Evolutionary conservation across 2,797 vertebrate genomes (phyloP).

Genomic region (Sebastes hubbsi): DNA sequence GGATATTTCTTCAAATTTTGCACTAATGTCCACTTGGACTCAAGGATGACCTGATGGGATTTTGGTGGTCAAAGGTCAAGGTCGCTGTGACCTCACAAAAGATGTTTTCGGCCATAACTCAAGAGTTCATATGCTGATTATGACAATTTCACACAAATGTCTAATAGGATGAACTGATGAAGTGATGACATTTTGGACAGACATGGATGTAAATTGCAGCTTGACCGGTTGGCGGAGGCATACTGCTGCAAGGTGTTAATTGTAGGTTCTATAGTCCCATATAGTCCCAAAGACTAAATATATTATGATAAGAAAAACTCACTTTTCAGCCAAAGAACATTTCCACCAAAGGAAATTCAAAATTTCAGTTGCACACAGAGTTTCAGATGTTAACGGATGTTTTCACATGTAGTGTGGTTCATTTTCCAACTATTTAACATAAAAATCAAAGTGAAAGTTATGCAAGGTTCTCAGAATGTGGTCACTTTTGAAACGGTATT

Average conservation of each 20-base stretch:
- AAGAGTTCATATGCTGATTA: not conserved
- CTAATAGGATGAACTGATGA: too few species aligned
- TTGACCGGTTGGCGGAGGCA: too few species aligned
- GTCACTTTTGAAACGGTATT: not conserved
- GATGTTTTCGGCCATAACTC: not conserved
- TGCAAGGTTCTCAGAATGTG: not conserved
- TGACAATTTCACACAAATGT: too few species aligned
- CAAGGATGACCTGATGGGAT: fast-evolving
- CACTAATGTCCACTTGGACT: too few species aligned
- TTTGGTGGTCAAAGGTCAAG: too few species aligned
- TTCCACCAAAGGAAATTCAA: not conserved
- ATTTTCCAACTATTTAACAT: not conserved
- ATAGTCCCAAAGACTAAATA: not conserved
- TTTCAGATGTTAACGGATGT: not conserved
- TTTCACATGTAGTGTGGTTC: not conserved
- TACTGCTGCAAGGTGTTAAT: too few species aligned
- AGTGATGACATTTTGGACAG: too few species aligned
- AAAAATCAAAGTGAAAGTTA: not conserved
- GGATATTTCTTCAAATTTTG: fast-evolving
- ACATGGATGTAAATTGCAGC: too few species aligned
- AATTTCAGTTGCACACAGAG: not conserved
- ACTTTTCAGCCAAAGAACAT: not conserved
- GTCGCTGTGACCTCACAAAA: not conserved
- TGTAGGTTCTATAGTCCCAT: not conserved
- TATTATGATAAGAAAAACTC: not conserved